A percentile compares a stretch with the other conserved stretches of the same genome.
phyloP scores from a whole-genome alignment of 2,113 vertebrate genomes.

The Hippolais icterina region DNA sequence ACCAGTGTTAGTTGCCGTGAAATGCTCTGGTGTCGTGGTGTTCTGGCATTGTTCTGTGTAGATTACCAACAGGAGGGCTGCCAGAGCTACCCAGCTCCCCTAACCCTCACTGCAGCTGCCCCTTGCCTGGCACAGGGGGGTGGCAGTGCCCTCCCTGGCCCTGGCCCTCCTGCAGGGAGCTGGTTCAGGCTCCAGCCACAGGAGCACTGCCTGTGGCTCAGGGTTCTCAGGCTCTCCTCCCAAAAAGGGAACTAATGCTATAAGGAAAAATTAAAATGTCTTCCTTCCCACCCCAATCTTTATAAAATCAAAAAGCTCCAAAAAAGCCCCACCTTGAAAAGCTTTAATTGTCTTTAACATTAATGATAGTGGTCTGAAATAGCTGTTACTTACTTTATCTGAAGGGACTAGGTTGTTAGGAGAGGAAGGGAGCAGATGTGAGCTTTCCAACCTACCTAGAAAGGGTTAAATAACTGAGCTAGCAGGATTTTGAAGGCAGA shows the following conservation, averaged over 20 bases:
- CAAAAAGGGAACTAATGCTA: not conserved
- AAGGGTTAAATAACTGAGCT: not conserved
- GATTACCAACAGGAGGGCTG: not conserved
- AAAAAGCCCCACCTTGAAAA: not conserved
- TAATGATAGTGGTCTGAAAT: not conserved
- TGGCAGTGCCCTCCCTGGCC: not conserved
- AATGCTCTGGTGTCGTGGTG: not conserved
- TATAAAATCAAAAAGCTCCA: not conserved
- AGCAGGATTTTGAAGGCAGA: not conserved
- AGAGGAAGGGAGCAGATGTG: not conserved
- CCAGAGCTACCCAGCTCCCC: not conserved
- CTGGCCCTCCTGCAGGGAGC: rapidly evolving
- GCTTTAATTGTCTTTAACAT: not conserved
- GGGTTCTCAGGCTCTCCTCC: not conserved
- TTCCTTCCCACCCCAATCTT: rapidly evolving
- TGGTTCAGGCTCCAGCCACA: not conserved
- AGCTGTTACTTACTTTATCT: not conserved
- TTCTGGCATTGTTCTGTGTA: not conserved
- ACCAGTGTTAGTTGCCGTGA: too few relatives aligned
- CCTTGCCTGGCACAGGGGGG: not conserved
- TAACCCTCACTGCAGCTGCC: not conserved
- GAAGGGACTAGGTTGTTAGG: not conserved
- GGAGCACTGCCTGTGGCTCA: rapidly evolving
- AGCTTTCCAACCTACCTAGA: not conserved
- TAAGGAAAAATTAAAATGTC: not conserved